Percentiles rank a stretch among this genome's conserved stretches.
Evolutionary conservation across 2,113 vertebrate genomes (phyloP).

Genomic region (Poeciliopsis prolifica): DNA sequence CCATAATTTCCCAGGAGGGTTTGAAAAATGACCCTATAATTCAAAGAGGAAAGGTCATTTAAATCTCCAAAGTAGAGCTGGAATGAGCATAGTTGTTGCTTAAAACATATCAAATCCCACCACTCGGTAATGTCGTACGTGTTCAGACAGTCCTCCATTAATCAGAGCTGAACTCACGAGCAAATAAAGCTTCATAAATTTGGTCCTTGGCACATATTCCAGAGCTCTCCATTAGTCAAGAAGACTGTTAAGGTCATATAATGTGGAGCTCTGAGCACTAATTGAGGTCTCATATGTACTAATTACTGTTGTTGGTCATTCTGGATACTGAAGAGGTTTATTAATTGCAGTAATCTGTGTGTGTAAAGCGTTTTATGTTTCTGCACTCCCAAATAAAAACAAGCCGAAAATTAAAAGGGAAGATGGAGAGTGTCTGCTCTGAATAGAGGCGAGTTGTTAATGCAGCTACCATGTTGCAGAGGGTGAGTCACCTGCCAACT

Average conservation of each 20-base stretch:
- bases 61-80: neutral
- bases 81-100: neutral
- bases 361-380: conserved; percentile 10
- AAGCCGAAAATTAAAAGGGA: neutral
- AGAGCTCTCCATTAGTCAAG: neutral
- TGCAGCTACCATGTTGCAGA: neutral
- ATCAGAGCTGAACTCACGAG: neutral
- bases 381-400: neutral
- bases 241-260: neutral
- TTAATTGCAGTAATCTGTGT: conserved; percentile 18
- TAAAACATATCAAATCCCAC: neutral
- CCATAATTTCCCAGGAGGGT: neutral
- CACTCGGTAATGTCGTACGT: neutral
- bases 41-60: neutral
- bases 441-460: conserved; percentile 8
- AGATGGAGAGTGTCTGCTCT: neutral
- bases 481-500: conserved; percentile 14
- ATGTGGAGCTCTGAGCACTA: neutral
- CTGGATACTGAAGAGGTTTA: conserved; percentile 33
- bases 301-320: conserved; percentile 36
- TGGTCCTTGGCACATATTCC: neutral
- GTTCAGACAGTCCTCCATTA: neutral
- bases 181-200: neutral
- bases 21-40: neutral
- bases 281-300: conserved; percentile 2